A percentile compares a stretch with the other conserved stretches of the same genome.
Evolutionary conservation across 2,113 vertebrate genomes (phyloP).

Genomic region (Procavia capensis): DNA sequence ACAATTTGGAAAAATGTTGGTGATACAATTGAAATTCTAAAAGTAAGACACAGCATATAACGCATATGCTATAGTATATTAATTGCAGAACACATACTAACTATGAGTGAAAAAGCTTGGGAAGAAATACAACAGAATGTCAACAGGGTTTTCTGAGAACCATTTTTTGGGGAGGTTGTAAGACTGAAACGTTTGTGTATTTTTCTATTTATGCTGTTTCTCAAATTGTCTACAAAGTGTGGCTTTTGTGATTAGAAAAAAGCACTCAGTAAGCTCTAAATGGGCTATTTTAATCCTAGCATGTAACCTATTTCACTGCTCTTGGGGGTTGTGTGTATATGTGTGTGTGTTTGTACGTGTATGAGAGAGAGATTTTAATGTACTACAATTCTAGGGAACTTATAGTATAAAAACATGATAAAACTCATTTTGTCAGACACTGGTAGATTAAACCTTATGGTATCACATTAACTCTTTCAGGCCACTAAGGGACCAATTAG

Average conservation of each 20-base stretch:
- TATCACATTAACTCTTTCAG: conserved; percentile 78
- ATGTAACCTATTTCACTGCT: not conserved
- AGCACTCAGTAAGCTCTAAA: conserved; percentile 21
- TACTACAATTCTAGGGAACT: conserved; percentile 44
- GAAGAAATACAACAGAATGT: conserved; percentile 21
- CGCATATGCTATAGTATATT: not conserved
- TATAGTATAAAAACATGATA: conserved; percentile 57
- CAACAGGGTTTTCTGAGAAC: conserved; percentile 18
- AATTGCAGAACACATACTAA: conserved; percentile 17
- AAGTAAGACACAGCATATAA: not conserved
- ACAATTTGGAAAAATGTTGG: conserved; percentile 45
- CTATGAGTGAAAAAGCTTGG: not conserved
- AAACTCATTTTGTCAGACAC: conserved; percentile 71
- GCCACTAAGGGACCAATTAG: conserved; percentile 81
- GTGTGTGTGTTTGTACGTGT: not conserved
- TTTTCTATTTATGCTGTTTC: conserved; percentile 1
- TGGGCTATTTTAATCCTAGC: conserved; percentile 1
- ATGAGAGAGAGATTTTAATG: not conserved
- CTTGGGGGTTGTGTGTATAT: not conserved
- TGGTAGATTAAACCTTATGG: conserved; percentile 68
- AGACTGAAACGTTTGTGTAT: conserved; percentile 28
- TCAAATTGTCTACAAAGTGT: not conserved
- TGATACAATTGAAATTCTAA: conserved; percentile 27
- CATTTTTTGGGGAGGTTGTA: not conserved
- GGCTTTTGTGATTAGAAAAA: conserved; percentile 45